Evolutionary conservation across 2,113 vertebrate species (phyloP), one percentile per base, ranked within the genome.

Genomic region (Sylvilagus bachmani): DNA sequence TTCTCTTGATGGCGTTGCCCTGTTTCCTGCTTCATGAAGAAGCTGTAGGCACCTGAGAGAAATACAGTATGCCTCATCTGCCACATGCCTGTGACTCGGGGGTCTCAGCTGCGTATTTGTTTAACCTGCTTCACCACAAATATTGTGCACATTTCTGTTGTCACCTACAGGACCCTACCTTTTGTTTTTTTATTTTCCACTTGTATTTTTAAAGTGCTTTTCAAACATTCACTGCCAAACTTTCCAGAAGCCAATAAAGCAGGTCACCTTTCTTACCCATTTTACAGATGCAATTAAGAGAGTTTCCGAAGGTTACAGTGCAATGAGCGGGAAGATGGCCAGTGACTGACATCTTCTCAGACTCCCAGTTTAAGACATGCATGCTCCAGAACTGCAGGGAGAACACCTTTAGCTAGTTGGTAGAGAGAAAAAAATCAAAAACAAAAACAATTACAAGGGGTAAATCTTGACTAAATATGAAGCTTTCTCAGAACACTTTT

Each of bases 221-320:
- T 86, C 94, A 92, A 94, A 67, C 53, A 97, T 80, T 92, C 74
- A 93, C 67, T 94, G 31, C 21, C n/a, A 88, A 83, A 61, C 25
- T 44, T 94, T 53, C 61, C 38, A 55, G 36, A 13, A 85, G 14
- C 77, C 64, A 64, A 79, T 79, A 51, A 71, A 79, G 69, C 21
- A 89, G 80, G 88, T 95, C 90, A 92, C 29, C 55, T 64, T 92
- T 94, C 95, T 92, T 97, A 81, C 82, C 81, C 96, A 95, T 97
- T 96, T 92, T 92, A 90, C 73, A 94, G 94, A 91, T 92, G 78
- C 70, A 29, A 82, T 90, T 93, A 96, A 81, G 75, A 88, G 84
- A 82, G 21, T 82, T 96, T 77, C 6, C 67, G 21, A 73, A 64
- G 75, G 89, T 90, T 70, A 90, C n/a, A 77, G 70, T 74, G 16